phyloP scores from a whole-genome alignment of 2,888 invertebrate genomes.

The Brenthis daphne region DNA sequence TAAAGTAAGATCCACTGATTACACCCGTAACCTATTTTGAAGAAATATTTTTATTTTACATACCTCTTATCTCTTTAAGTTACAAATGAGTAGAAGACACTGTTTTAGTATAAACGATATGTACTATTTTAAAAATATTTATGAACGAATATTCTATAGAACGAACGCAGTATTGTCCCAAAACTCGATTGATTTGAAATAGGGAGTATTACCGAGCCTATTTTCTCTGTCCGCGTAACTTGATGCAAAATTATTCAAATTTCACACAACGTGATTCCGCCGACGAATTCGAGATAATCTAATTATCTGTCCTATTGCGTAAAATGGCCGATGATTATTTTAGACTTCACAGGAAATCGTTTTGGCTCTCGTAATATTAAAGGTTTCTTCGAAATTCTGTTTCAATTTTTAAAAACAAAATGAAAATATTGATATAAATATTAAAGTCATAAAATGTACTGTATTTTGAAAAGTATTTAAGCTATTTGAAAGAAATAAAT shows the following conservation, averaged over 20 bases:
- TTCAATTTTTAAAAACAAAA: too few species aligned
- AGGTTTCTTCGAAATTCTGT: conserved; percentile 4
- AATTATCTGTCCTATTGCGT: conserved; percentile 42
- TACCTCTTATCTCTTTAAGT: too few species aligned
- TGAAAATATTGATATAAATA: too few species aligned
- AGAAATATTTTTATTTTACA: too few species aligned
- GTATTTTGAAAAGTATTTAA: too few species aligned
- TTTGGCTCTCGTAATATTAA: conserved; percentile 24
- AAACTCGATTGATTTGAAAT: conserved; percentile 10
- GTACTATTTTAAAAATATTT: not conserved
- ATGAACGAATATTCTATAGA: not conserved
- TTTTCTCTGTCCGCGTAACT: conserved; percentile 47
- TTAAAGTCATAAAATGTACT: too few species aligned
- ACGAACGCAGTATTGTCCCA: not conserved
- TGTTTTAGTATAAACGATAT: not conserved
- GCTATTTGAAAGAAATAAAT: too few species aligned
- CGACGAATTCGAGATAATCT: conserved; percentile 44
- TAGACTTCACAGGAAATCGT: conserved; percentile 30
- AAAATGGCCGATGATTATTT: conserved; percentile 34
- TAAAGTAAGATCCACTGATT: too few species aligned
- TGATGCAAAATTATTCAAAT: conserved; percentile 64
- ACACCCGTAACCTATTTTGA: too few species aligned
- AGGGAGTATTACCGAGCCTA: conserved; percentile 15
- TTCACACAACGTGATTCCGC: conserved; percentile 53
- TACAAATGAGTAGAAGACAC: too few species aligned